Percentiles rank a stretch among this genome's conserved stretches.
phyloP scores from a whole-genome alignment of 2,888 invertebrate species.

The Hirudinaria manillensis region DNA sequence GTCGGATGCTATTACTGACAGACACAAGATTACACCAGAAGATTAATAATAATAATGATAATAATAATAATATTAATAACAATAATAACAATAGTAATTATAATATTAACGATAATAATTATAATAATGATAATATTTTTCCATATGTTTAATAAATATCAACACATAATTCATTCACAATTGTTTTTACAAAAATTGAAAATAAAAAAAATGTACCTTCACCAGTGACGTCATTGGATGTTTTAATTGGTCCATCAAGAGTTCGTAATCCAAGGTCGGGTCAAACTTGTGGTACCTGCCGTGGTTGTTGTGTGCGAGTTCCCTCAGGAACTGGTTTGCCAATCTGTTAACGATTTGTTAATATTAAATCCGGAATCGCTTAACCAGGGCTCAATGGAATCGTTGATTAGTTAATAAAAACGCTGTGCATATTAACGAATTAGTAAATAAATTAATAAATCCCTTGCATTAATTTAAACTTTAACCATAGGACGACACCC shows the following conservation, averaged over 20 bases:
- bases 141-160: no score
- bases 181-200: no score
- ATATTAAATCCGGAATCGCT: no score
- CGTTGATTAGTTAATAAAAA: no score
- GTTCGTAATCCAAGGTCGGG: conserved; percentile 51
- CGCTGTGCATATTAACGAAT: no score
- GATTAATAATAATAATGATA: not conserved
- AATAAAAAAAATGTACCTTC: no score
- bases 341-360: conserved; percentile 42
- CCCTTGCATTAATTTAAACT: no score
- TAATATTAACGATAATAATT: not conserved
- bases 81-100: not conserved
- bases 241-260: conserved; percentile 53
- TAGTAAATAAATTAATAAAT: not conserved
- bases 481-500: conserved; percentile 8
- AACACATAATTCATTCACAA: no score
- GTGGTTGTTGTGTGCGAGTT: conserved; percentile 50
- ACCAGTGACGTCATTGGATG: conserved; percentile 47
- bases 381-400: no score
- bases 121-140: not conserved
- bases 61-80: not conserved
- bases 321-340: conserved; percentile 52
- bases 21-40: no score
- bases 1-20: no score
- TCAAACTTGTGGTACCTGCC: conserved; percentile 53